phyloP scores from a whole-genome alignment of 2,113 vertebrate genomes.

The Amazona guildingii region DNA sequence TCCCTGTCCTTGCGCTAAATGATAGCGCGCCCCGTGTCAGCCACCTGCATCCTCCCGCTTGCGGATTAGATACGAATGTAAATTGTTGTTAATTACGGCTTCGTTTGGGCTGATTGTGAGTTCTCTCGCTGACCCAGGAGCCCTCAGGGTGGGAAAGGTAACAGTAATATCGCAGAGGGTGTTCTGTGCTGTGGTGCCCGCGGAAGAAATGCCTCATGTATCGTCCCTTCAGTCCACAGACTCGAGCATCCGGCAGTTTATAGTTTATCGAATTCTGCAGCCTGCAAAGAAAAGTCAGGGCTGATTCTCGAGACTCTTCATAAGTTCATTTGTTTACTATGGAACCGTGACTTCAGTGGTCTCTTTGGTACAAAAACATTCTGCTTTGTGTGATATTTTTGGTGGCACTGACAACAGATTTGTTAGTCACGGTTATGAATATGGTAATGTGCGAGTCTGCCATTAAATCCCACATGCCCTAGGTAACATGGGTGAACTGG shows the following conservation, averaged over 20 bases:
- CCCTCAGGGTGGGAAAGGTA: neutral
- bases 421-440: conserved; percentile 45
- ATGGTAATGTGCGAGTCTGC: conserved; percentile 12
- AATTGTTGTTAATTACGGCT: neutral
- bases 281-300: neutral
- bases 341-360: neutral
- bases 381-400: conserved; percentile 9
- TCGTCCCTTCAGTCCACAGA: neutral
- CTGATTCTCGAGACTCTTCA: neutral
- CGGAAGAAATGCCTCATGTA: neutral
- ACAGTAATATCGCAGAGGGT: neutral
- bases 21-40: neutral
- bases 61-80: neutral
- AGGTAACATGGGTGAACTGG: conserved; percentile 7
- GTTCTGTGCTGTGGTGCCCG: neutral
- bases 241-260: neutral
- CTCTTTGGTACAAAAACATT: conserved; percentile 15
- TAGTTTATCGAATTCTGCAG: neutral
- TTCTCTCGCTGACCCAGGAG: neutral
- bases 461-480: neutral
- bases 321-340: conserved; percentile 54
- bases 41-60: neutral
- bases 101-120: neutral
- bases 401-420: conserved; percentile 28
- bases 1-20: neutral